Percentiles rank a stretch among this genome's conserved stretches.
Evolutionary conservation across 2,113 vertebrate genomes (phyloP).

Genomic region (Egretta garzetta): DNA sequence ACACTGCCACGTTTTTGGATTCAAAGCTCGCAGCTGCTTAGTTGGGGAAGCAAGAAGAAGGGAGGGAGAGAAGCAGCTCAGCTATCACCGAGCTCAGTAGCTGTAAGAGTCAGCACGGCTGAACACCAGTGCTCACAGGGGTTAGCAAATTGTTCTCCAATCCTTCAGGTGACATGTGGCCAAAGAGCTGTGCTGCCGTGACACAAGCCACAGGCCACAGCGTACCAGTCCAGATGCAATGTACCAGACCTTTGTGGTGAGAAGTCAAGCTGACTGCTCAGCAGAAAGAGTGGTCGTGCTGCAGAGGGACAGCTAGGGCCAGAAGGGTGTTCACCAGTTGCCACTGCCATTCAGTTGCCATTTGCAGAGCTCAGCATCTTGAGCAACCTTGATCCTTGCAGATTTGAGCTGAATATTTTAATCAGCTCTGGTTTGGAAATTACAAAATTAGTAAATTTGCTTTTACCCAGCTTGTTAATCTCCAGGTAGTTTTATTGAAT

Average conservation of each 20-base stretch:
- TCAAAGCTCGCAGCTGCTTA: background rate
- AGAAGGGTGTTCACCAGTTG: background rate
- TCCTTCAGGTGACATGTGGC: background rate
- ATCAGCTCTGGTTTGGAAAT: background rate
- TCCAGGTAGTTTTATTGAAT: background rate
- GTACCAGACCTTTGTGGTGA: background rate
- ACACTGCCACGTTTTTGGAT: fast-evolving
- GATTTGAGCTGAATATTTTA: background rate
- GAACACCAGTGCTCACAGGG: background rate
- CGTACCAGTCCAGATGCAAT: fast-evolving
- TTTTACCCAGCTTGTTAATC: background rate
- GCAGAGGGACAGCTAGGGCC: background rate
- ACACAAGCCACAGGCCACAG: background rate
- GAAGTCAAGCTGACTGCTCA: background rate
- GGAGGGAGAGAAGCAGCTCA: background rate
- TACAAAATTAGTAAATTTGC: background rate
- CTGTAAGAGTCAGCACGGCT: background rate
- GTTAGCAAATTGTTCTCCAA: background rate
- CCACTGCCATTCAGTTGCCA: background rate
- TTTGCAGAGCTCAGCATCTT: background rate
- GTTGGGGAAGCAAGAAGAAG: background rate
- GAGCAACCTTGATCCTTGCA: background rate
- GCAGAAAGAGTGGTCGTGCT: fast-evolving
- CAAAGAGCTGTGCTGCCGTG: background rate
- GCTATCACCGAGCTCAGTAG: background rate